Conservation (phyloP, 2,888 invertebrate species). For the Hirtodrosophila alboralis region DNA sequence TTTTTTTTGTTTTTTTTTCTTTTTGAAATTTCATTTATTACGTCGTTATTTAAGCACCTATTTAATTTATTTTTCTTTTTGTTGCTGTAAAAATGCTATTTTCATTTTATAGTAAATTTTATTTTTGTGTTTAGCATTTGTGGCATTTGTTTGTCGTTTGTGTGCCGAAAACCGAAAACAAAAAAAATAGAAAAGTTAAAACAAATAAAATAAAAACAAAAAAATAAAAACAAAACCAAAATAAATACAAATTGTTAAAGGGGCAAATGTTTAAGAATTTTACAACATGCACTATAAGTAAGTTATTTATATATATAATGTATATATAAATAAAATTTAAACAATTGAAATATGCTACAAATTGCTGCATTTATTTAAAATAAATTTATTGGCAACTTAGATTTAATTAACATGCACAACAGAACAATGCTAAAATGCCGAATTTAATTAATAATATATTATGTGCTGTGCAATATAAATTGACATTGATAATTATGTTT, state of each 20-base stretch:
- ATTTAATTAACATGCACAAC: too few relatives aligned
- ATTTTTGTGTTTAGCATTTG: conserved; percentile 56
- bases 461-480: too few relatives aligned
- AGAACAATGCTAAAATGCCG: too few relatives aligned
- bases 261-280: conserved; percentile 39
- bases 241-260: conserved; percentile 11
- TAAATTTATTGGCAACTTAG: too few relatives aligned
- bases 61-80: conserved; percentile 16
- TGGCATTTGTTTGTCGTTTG: conserved; percentile 37
- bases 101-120: conserved; percentile 37
- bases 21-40: conserved; percentile 72
- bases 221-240: too few relatives aligned
- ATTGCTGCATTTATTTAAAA: too few relatives aligned
- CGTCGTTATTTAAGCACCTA: conserved; percentile 53
- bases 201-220: too few relatives aligned
- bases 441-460: too few relatives aligned
- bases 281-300: background rate
- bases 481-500: too few relatives aligned
- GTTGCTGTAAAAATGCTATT: conserved; percentile 53
- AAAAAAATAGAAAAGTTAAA: conserved; percentile 4
- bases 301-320: background rate
- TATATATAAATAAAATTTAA: too few relatives aligned
- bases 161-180: conserved; percentile 6
- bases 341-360: too few relatives aligned
- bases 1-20: conserved; percentile 22